Base-by-base conservation (phyloP, 37 sponge, comb jelly and placozoan species). In the Beroe forskalii region DNA sequence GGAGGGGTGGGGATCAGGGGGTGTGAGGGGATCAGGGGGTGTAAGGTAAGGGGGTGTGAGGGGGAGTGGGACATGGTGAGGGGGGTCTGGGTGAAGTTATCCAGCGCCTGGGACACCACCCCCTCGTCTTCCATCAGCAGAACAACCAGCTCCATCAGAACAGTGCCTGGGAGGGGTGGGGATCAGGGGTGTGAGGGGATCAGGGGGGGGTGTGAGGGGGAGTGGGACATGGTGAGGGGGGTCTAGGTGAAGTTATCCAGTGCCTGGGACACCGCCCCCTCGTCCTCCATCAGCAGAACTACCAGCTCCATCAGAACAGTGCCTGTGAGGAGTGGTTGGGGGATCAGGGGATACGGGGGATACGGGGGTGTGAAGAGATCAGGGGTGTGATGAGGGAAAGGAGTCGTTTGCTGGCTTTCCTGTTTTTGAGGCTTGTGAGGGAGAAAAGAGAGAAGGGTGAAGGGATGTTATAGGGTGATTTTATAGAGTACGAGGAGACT, bases 191-290 rank as follows among this genome's bases (percentile, higher is more conserved):
- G 23, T 14, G 67, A 25, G 30, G 8, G 67, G 30, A 66, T 6
- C 8, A 14, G 20, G 67, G 23, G 30, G 67, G 67, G n/a, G n/a
- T n/a, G n/a, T n/a, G n/a, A n/a, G n/a, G n/a, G 40, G 35, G 75
- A 72, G 75, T 72, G 75, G 9, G 75, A 38, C 75, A 72, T 72
- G 37, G 75, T 72, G 39, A 39, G 28, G 75, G 75, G 75, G 39
- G 39, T 33, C 39, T 63, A 24, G 6, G 66, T 63, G 25, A 63
- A 63, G 28, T 63, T 63, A 24, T 19, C 66, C 66, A 63, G 66
- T 28, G 66, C 66, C 25, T 63, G 28, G 14, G 66, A 63, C 23
- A 63, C 66, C 25, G 66, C 66, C 25, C 28, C 25, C 66, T 63
- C 66, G 66, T 63, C 25, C 28, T 63, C 25, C 3, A 30, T 63